These are phyloP conservation scores for Brachionus angularis DNA, from an alignment of 1,140 invertebrate species.

Conservation along the genomic window DNA sequence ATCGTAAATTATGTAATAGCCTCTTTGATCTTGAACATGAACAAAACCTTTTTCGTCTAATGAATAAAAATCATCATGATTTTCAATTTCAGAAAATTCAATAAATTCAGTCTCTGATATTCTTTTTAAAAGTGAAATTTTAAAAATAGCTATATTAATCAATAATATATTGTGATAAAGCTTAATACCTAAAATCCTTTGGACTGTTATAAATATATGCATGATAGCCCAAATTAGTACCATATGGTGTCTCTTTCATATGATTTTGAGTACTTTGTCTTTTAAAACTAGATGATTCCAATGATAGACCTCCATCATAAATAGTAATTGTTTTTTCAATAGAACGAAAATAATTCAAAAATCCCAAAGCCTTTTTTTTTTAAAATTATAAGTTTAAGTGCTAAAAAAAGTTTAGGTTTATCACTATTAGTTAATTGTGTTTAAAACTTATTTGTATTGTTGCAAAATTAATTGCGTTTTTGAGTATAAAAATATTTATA, in stretches of 20 bases:
- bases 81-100: slow-evolving; percentile 55
- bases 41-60: slow-evolving; percentile 52
- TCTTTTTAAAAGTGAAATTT: slow-evolving; percentile 45
- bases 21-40: slow-evolving; percentile 56
- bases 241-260: slow-evolving; percentile 46
- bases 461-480: no score
- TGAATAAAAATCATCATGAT: slow-evolving; percentile 58
- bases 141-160: neutral
- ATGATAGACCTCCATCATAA: slow-evolving; percentile 55
- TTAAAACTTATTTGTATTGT: no score
- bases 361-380: no score
- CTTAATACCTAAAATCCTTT: slow-evolving; percentile 48
- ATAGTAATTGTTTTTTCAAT: slow-evolving; percentile 58
- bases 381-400: slow-evolving; percentile 48
- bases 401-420: neutral
- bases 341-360: slow-evolving; percentile 58
- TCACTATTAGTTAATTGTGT: no score
- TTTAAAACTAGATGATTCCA: slow-evolving; percentile 49
- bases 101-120: slow-evolving; percentile 56
- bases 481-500: no score
- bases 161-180: neutral
- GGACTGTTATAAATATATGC: slow-evolving; percentile 56
- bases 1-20: slow-evolving; percentile 56
- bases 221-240: slow-evolving; percentile 52
- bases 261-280: slow-evolving; percentile 52